Conservation (phyloP, 64 coral and sea anemone species). For the Actinia tenebrosa region DNA sequence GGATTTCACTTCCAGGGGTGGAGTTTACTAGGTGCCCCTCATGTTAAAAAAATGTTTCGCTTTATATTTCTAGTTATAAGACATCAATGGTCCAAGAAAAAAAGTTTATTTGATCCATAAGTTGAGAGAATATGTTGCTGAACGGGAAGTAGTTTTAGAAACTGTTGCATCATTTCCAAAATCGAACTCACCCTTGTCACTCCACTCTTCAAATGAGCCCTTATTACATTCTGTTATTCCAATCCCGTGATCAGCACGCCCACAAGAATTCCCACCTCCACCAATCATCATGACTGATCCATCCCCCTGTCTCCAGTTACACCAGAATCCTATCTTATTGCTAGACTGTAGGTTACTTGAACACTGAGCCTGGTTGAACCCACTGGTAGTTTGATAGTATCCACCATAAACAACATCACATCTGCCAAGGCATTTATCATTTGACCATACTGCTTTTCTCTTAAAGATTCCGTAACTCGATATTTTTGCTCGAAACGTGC, state of each 20-base stretch:
- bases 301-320: background rate
- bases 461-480: conserved; percentile 19
- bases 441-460: background rate
- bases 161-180: background rate
- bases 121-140: background rate
- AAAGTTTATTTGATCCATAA: background rate
- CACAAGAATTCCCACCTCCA: conserved; percentile 6
- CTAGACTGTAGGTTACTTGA: background rate
- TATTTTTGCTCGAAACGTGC: conserved; percentile 33
- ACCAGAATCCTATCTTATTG: conserved; percentile 15
- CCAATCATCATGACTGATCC: conserved; percentile 32
- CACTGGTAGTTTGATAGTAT: background rate
- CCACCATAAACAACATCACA: conserved; percentile 22
- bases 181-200: background rate
- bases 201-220: too few relatives aligned
- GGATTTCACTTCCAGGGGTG: too few relatives aligned
- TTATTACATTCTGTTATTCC: background rate
- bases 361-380: conserved; percentile 3
- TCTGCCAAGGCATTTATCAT: background rate
- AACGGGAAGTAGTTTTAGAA: too few relatives aligned
- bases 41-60: too few relatives aligned
- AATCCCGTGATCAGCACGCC: conserved; percentile 16
- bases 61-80: too few relatives aligned
- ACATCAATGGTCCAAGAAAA: too few relatives aligned
- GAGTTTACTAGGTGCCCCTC: too few relatives aligned